Percentiles rank a stretch among this genome's conserved stretches.
Evolutionary conservation across 1,140 invertebrate genomes (phyloP).

Genomic region (Halotydeus destructor): DNA sequence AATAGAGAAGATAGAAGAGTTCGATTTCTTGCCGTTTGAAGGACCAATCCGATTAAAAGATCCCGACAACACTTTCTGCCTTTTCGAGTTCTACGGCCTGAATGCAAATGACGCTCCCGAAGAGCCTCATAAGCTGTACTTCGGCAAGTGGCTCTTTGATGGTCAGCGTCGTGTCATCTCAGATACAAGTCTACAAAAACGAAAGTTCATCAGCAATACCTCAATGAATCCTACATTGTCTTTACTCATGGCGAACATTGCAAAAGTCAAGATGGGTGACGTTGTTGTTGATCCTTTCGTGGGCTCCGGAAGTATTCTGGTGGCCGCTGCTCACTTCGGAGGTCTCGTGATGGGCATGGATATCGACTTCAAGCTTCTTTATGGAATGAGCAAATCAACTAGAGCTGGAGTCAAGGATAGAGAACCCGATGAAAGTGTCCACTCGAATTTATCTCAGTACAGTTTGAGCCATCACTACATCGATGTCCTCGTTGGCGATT

Average conservation of each 20-base stretch:
- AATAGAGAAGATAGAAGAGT: conserved; percentile 57
- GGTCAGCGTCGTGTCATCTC: conserved; percentile 57
- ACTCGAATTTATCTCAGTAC: conserved; percentile 68
- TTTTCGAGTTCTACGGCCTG: conserved; percentile 69
- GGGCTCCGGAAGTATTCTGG: conserved; percentile 66
- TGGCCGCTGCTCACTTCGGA: conserved; percentile 74
- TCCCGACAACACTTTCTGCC: conserved; percentile 52
- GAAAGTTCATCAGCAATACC: conserved; percentile 90
- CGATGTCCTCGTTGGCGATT: conserved; percentile 73
- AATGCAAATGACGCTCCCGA: conserved; percentile 46
- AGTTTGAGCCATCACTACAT: conserved; percentile 47
- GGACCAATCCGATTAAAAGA: conserved; percentile 58
- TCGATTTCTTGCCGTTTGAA: conserved; percentile 53
- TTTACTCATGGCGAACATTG: conserved; percentile 83
- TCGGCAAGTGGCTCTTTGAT: conserved; percentile 56
- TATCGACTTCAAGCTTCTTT: conserved; percentile 79
- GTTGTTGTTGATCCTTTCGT: conserved; percentile 84
- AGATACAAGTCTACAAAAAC: conserved; percentile 56
- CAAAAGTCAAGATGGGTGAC: conserved; percentile 43
- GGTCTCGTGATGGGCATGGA: conserved; percentile 72
- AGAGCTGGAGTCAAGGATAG: conserved; percentile 35
- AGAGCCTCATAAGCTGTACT: conserved; percentile 49
- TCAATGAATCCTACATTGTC: conserved; percentile 87
- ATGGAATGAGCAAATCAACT: conserved; percentile 39
- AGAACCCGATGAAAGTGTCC: conserved; percentile 59